Percentiles rank a stretch among this genome's conserved stretches.
Conservation (phyloP, 2,113 vertebrate genomes). For the Phrynosoma platyrhinos region DNA sequence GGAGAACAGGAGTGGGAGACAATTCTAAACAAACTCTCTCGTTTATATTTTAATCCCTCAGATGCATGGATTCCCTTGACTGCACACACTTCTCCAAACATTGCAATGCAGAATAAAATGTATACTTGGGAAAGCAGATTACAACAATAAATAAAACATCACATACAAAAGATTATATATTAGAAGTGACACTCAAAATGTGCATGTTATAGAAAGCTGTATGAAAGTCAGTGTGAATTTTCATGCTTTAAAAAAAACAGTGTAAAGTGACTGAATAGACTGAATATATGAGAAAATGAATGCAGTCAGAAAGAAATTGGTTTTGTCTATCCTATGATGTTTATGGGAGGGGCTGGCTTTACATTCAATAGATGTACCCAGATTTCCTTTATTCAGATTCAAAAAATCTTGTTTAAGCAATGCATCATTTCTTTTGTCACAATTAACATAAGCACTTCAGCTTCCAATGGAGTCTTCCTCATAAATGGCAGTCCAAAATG, state of each 20-base stretch:
- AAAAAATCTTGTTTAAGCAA: not conserved
- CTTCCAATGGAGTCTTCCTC: no score
- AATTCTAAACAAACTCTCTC: not conserved
- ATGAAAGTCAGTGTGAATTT: not conserved
- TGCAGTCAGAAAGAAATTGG: not conserved
- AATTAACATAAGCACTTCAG: not conserved
- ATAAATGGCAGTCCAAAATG: not conserved
- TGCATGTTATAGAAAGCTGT: not conserved
- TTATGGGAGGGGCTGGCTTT: no score
- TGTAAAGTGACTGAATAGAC: not conserved
- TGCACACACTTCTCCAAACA: not conserved
- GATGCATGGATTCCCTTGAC: not conserved
- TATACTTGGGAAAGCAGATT: not conserved
- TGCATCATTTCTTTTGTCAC: not conserved
- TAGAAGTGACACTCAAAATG: not conserved
- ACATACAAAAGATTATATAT: no score
- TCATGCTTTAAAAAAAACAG: not conserved
- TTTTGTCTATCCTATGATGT: not conserved
- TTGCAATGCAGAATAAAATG: not conserved
- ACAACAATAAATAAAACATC: not conserved
- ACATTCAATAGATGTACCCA: not conserved
- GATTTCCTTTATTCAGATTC: not conserved
- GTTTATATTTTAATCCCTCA: not conserved
- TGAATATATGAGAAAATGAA: not conserved
- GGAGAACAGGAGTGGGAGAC: not conserved